Conservation (phyloP, 2,888 invertebrate species). For the Drosophila quinaria region DNA sequence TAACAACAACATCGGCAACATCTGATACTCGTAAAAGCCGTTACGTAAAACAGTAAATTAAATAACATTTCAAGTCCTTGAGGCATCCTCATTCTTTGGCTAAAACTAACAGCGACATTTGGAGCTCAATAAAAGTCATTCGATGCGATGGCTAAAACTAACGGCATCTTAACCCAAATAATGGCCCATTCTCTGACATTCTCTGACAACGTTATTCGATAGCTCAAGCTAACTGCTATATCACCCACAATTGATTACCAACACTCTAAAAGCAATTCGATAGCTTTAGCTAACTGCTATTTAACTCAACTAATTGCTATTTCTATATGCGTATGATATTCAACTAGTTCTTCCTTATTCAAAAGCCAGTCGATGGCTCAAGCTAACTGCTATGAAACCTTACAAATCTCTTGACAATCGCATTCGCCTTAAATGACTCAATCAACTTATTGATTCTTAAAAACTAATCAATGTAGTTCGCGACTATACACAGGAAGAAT, state of each 20-base stretch:
- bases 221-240: slow-evolving; percentile 5
- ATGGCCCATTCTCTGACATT: background rate
- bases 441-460: background rate
- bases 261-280: background rate
- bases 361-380: background rate
- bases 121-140: slow-evolving; percentile 11
- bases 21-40: slow-evolving; percentile 10
- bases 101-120: slow-evolving; percentile 11
- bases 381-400: background rate
- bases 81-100: slow-evolving; percentile 8
- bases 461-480: background rate
- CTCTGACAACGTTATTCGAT: background rate
- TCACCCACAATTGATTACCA: slow-evolving; percentile 1
- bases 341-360: background rate
- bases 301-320: background rate
- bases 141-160: slow-evolving; percentile 2
- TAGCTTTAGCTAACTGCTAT: slow-evolving; percentile 5
- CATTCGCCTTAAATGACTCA: background rate
- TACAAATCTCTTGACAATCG: background rate
- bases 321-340: background rate
- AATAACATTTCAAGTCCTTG: slow-evolving; percentile 22
- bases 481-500: too few relatives aligned
- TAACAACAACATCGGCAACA: background rate
- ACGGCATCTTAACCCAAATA: background rate
- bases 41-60: slow-evolving; percentile 13